Percentiles rank a stretch among this genome's conserved stretches.
Evolutionary conservation across 37 sponge, comb jelly and placozoan species (phyloP).

Genomic region (Agelas oroides): DNA sequence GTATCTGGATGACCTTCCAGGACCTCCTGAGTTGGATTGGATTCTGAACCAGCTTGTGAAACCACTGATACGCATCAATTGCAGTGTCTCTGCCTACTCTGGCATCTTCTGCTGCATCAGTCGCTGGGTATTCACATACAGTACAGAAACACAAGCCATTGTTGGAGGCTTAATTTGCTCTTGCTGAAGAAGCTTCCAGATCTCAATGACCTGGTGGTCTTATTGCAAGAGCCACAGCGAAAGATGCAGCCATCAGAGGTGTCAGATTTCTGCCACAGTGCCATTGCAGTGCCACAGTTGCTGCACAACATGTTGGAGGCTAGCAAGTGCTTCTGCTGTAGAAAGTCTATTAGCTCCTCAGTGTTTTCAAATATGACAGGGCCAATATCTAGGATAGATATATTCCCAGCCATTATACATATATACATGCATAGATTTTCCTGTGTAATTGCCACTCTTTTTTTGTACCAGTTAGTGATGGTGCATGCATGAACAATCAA

Average conservation of each 20-base stretch:
- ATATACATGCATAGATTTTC: not conserved
- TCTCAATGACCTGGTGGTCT: not conserved
- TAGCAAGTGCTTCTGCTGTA: not conserved
- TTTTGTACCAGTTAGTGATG: too few species aligned
- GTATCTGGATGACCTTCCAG: slow-evolving; percentile 51
- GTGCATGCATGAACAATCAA: too few species aligned
- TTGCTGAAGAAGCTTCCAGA: not conserved
- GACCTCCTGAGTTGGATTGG: slow-evolving; percentile 43
- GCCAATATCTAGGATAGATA: slow-evolving; percentile 4
- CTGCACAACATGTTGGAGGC: not conserved
- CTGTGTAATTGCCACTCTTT: too few species aligned
- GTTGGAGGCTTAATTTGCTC: slow-evolving; percentile 4
- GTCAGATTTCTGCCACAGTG: not conserved
- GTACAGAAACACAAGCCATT: slow-evolving; percentile 6
- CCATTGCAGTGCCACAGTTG: slow-evolving; percentile 5
- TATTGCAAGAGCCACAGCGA: slow-evolving; percentile 5
- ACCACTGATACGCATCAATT: slow-evolving; percentile 43
- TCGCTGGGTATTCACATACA: not conserved
- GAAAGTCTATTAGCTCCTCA: not conserved
- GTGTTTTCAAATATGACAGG: slow-evolving; percentile 5
- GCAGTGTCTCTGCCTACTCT: slow-evolving; percentile 6
- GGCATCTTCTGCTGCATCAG: not conserved
- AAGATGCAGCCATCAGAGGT: slow-evolving; percentile 15
- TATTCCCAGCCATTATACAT: not conserved
- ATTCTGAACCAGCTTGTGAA: slow-evolving; percentile 11